Base-by-base conservation (phyloP, 2,797 vertebrate genomes). In the Dallia pectoralis region DNA sequence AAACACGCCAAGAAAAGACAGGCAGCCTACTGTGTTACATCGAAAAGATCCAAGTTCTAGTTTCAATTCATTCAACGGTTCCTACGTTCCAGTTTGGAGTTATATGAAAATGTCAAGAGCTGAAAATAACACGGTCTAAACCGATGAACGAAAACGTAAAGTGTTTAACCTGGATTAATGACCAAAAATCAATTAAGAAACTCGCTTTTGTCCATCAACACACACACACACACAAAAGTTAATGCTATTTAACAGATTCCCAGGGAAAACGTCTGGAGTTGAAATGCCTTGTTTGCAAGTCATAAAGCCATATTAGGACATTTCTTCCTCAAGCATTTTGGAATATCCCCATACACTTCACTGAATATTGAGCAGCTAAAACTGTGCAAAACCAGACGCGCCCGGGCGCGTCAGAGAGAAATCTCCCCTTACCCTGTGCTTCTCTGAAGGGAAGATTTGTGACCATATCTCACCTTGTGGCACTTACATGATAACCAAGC, bases 401-500 rank as follows among this genome's bases (percentile, higher is more conserved):
- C 40, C 4, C 12, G 30, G 61, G 30, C 36, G 51, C 40, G 40
- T 11, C 11, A 59, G 22, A 84, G 69, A 76, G 68, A 75, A 79
- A 73, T 71, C 75, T 78, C 74, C 81, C 80, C 72, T 75, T 85
- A 89, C 87, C 87, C 89, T 90, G 87, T 87, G 87, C 74, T 67
- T 78, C 71, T 78, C 78, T 81, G 71, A 77, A 80, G 86, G 85
- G 83, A 86, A 79, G 73, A 77, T 80, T 62, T 29, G 47, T 22
- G 44, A 69, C 40, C 47, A 66, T 29, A 82, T 16, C 22, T 19
- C 69, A 36, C 82, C 85, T 80, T n/a, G 81, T 89, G 88, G 89
- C 88, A 91, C 88, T 89, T 91, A 75, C 83, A 84, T 80, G 73
- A 84, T 84, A 81, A 81, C 78, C 79, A 71, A 82, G 80, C 73